These are phyloP conservation scores for Epicauta chinensis DNA, from an alignment of 1,140 invertebrate genomes.

Conservation along the genomic window DNA sequence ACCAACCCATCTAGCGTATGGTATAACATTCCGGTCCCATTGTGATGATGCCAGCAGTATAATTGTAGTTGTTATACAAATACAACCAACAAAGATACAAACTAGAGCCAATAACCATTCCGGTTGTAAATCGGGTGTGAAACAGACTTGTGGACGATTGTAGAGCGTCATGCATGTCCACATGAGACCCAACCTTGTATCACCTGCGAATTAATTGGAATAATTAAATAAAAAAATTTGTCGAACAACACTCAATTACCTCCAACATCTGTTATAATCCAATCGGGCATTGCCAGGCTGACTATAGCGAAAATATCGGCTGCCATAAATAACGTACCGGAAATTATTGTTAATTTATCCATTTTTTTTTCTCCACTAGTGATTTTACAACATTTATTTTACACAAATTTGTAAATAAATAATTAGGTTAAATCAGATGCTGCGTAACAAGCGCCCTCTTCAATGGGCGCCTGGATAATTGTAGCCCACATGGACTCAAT, in stretches of 20 bases:
- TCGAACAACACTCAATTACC: constrained; percentile 48
- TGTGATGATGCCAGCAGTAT: constrained; percentile 80
- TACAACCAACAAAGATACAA: constrained; percentile 87
- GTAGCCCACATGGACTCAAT: no score
- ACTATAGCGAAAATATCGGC: constrained; percentile 92
- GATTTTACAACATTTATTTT: no score
- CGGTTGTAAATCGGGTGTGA: constrained; percentile 74
- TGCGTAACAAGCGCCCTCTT: no score
- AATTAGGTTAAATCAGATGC: no score
- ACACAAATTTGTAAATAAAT: no score
- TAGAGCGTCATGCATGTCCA: constrained; percentile 91
- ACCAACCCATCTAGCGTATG: constrained; percentile 91
- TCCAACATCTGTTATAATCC: constrained; percentile 93
- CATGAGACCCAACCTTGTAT: constrained; percentile 84
- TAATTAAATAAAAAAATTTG: neutral
- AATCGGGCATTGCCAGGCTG: constrained; percentile 89
- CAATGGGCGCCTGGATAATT: no score
- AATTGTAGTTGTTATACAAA: constrained; percentile 87
- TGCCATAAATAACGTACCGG: constrained; percentile 83
- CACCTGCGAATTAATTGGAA: constrained; percentile 53
- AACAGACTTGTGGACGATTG: constrained; percentile 81
- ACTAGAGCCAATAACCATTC: constrained; percentile 89
- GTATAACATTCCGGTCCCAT: constrained; percentile 85
- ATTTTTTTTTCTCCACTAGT: no score
- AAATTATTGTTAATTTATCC: constrained; percentile 90